Evolutionary conservation across 2,113 vertebrate species (phyloP).

Genomic region (Paradoxurus hermaphroditus): DNA sequence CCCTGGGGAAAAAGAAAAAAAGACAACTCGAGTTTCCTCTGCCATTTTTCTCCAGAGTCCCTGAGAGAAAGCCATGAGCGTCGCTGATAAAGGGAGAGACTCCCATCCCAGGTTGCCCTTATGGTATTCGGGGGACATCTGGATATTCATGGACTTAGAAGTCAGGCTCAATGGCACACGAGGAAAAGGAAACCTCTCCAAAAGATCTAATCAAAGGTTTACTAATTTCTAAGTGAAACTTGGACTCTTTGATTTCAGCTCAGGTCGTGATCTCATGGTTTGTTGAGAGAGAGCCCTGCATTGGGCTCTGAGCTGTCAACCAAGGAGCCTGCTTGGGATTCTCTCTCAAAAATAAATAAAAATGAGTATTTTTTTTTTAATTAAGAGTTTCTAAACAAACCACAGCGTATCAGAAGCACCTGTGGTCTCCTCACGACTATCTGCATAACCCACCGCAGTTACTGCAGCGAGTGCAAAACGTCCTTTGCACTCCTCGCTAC

Average conservation of each 20-base stretch:
- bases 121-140: background rate
- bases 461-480: rapidly evolving
- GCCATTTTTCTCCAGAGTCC: background rate
- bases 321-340: too few relatives aligned
- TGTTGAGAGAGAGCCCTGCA: too few relatives aligned
- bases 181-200: background rate
- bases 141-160: background rate
- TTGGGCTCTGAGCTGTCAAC: too few relatives aligned
- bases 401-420: background rate
- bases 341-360: too few relatives aligned
- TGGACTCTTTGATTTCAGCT: background rate
- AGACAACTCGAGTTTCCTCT: background rate
- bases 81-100: background rate
- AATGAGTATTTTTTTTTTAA: too few relatives aligned
- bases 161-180: background rate
- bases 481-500: background rate
- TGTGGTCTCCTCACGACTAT: background rate
- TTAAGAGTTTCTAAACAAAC: background rate
- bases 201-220: background rate
- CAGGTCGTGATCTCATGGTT: too few relatives aligned
- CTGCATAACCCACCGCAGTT: background rate
- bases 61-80: background rate
- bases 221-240: background rate
- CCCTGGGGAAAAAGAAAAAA: background rate
- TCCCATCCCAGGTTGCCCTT: background rate